Evolutionary conservation across 2,888 invertebrate species (phyloP), one percentile per base, ranked within the genome.

Genomic region (Trissonchulus latispiculum): DNA sequence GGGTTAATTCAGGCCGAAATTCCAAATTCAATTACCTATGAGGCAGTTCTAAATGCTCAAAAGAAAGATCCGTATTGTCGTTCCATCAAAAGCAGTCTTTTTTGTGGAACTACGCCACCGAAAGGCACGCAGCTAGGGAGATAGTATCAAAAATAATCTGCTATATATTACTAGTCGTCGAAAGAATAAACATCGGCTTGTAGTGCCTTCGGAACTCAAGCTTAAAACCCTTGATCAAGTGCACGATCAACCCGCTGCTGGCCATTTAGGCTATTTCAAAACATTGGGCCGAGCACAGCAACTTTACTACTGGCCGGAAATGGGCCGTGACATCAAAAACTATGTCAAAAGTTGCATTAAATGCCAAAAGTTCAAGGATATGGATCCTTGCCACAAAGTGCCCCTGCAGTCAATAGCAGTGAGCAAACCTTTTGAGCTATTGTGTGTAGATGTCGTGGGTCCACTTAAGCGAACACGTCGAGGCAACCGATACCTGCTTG

Each of bases 401-500:
- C 48, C 48, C 8, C 23, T 48, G 48, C 8, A 48, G 48, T 48
- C 48, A 48, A 48, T 48, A 48, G 48, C 23, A 15, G 23, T 23
- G 23, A 48, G 48, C 48, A 48, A 48, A 48, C 68, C 68, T 32
- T 67, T n/a, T n/a, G 68, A 67, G 33, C n/a, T 67, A 32, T 31
- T 67, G 8, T 28, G 18, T 32, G 29, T 28, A 15, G 68, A 67
- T 32, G 68, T 32, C 33, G 8, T 67, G 3, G 78, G 78, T 2
- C 78, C 78, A 0, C 72, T 78, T 1, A 73, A 75, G 8, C n/a
- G 15, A 0, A 75, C 75, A 1, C 15, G 23, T 1, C 69, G 61
- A 0, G 71, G 72, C 8, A 77, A 79, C 29, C 73, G 76, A 67
- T 79, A 78, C 48, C 74, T 79, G 35, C 32, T 78, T 8, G 75